Percentiles rank a stretch among this genome's conserved stretches.
Evolutionary conservation across 2,888 invertebrate genomes (phyloP).

Genomic region (Drosophila subsilvestris): DNA sequence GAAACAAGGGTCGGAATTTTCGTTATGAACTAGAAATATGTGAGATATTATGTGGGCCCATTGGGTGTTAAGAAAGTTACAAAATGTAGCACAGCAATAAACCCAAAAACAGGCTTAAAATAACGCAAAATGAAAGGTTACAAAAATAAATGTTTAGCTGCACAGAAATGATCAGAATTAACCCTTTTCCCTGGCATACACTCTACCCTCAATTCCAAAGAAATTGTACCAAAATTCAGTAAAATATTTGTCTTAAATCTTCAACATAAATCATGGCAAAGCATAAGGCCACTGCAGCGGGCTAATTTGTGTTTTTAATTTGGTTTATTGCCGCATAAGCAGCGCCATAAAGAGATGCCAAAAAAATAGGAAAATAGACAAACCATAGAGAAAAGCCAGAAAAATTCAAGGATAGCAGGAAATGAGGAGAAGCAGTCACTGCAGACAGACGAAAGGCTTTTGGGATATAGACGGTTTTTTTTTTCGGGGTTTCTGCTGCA

Average conservation of each 20-base stretch:
- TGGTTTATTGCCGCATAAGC: constrained; percentile 74
- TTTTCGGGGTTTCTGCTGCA: constrained; percentile 51
- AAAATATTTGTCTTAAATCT: neutral
- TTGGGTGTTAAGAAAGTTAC: neutral
- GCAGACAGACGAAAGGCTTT: constrained; percentile 58
- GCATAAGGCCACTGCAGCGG: constrained; percentile 56
- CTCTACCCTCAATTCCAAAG: too few species aligned
- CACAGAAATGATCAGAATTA: neutral
- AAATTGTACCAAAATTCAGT: neutral
- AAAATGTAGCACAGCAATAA: neutral
- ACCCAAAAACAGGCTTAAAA: neutral
- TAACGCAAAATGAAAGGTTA: neutral
- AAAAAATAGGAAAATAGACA: constrained; percentile 36
- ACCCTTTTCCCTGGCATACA: neutral
- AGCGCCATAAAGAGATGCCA: constrained; percentile 56
- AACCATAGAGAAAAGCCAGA: constrained; percentile 14
- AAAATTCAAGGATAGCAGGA: constrained; percentile 45
- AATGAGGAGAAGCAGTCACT: constrained; percentile 39
- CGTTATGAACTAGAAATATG: too few species aligned
- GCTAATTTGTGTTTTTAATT: constrained; percentile 76
- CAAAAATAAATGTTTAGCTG: neutral
- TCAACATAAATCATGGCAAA: constrained; percentile 21
- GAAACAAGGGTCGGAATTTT: neutral
- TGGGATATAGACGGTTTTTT: constrained; percentile 26
- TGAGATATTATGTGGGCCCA: neutral